A percentile compares a stretch with the other conserved stretches of the same genome.
Evolutionary conservation across 2,113 vertebrate species (phyloP).

Genomic region (Heteronetta atricapilla): DNA sequence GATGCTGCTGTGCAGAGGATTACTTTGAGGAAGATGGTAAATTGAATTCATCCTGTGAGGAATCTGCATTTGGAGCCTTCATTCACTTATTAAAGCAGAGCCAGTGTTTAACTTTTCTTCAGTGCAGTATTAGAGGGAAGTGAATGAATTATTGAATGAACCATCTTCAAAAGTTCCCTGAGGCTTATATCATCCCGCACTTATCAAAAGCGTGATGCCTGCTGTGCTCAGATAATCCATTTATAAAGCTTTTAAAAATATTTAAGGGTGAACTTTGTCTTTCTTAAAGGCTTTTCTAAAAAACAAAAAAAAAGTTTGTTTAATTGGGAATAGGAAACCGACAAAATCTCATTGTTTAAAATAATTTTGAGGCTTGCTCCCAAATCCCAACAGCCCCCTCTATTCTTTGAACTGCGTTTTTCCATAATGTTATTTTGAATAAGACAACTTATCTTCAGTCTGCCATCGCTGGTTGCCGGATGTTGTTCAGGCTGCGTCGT

Average conservation of each 20-base stretch:
- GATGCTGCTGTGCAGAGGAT: background rate
- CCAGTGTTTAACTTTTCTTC: slow-evolving; percentile 41
- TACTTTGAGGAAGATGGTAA: background rate
- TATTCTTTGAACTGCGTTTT: background rate
- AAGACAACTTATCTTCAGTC: background rate
- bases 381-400: background rate
- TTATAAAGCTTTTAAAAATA: slow-evolving; percentile 61
- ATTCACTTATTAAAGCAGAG: slow-evolving; percentile 56
- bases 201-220: slow-evolving; percentile 51
- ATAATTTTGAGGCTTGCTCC: background rate
- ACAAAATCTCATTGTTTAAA: slow-evolving; percentile 29
- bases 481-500: background rate
- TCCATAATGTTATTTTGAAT: background rate
- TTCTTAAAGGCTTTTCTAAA: background rate
- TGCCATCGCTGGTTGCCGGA: background rate
- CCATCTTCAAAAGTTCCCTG: slow-evolving; percentile 63
- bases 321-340: background rate
- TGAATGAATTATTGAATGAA: slow-evolving; percentile 72
- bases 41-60: slow-evolving; percentile 34
- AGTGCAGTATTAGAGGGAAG: slow-evolving; percentile 41
- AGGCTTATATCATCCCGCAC: slow-evolving; percentile 61
- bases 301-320: background rate
- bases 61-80: slow-evolving; percentile 44
- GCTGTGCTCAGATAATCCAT: slow-evolving; percentile 50
- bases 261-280: slow-evolving; percentile 24